These are phyloP conservation scores for Bombus pyrosoma DNA, from an alignment of 1,140 invertebrate genomes.

Conservation along the genomic window DNA sequence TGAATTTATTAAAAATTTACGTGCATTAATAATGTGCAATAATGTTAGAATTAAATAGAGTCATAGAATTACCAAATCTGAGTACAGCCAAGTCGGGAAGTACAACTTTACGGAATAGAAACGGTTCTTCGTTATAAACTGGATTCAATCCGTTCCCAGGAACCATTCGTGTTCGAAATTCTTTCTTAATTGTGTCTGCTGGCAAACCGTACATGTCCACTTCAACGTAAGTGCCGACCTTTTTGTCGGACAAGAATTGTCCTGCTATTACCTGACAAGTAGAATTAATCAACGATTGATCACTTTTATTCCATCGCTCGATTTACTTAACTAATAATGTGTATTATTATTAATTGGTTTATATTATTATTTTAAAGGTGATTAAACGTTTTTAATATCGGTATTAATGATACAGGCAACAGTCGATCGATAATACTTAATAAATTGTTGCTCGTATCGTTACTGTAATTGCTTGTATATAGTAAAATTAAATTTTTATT, in stretches of 20 bases:
- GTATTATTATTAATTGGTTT: not conserved
- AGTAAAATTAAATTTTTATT: not conserved
- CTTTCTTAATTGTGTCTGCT: constrained; percentile 92
- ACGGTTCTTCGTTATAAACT: constrained; percentile 93
- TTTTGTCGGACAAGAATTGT: constrained; percentile 80
- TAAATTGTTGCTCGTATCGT: too few species aligned
- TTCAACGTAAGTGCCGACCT: constrained; percentile 89
- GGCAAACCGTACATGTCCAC: constrained; percentile 94
- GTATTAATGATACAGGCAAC: too few species aligned
- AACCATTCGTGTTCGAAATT: constrained; percentile 91
- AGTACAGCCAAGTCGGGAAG: constrained; percentile 98
- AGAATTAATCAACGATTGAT: not conserved
- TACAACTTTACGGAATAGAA: constrained; percentile 94
- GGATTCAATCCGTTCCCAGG: constrained; percentile 92
- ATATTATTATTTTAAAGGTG: not conserved
- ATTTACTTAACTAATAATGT: too few species aligned
- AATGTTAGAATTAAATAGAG: not conserved
- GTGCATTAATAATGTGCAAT: too few species aligned
- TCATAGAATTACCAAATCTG: constrained; percentile 88
- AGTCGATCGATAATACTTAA: too few species aligned
- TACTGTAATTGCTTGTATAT: not conserved
- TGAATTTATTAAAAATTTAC: not conserved
- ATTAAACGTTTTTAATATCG: too few species aligned
- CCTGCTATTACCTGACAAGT: constrained; percentile 76
- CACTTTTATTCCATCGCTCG: not conserved